Conservation (phyloP, 1,140 invertebrate genomes). For the Lepidostoma basale region DNA sequence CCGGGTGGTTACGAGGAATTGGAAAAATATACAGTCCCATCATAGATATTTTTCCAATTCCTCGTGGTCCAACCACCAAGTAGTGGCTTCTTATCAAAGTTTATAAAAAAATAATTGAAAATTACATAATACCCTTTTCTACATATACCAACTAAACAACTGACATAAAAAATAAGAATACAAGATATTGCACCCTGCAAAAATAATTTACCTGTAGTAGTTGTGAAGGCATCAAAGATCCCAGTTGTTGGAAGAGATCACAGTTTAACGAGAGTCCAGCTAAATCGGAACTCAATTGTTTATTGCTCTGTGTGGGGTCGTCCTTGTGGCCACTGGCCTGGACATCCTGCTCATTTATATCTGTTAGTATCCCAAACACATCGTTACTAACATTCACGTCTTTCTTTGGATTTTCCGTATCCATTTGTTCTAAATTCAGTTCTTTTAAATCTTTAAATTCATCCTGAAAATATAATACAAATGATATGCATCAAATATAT, state of each 20-base stretch:
- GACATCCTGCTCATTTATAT: neutral
- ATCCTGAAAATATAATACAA: conserved; percentile 49
- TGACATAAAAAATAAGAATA: too few species aligned
- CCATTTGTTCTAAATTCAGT: neutral
- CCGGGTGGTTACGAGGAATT: too few species aligned
- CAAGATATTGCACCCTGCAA: too few species aligned
- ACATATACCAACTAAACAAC: too few species aligned
- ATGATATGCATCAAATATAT: neutral
- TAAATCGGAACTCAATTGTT: conserved; percentile 50
- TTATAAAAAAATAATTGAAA: too few species aligned
- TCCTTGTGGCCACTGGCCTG: neutral
- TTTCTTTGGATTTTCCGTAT: neutral
- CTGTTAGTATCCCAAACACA: neutral
- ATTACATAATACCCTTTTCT: too few species aligned
- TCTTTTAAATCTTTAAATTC: conserved; percentile 55
- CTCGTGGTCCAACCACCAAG: too few species aligned
- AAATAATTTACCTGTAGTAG: conserved; percentile 52
- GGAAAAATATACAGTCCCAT: too few species aligned
- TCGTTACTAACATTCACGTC: neutral
- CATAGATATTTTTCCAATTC: too few species aligned
- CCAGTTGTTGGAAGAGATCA: conserved; percentile 51
- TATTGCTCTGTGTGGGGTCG: conserved; percentile 31
- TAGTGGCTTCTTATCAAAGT: too few species aligned
- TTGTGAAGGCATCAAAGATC: conserved; percentile 58
- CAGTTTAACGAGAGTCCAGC: conserved; percentile 53